These are phyloP conservation scores for Fissipunctia ypsillon DNA, from an alignment of 2,888 invertebrate species.

Conservation along the genomic window DNA sequence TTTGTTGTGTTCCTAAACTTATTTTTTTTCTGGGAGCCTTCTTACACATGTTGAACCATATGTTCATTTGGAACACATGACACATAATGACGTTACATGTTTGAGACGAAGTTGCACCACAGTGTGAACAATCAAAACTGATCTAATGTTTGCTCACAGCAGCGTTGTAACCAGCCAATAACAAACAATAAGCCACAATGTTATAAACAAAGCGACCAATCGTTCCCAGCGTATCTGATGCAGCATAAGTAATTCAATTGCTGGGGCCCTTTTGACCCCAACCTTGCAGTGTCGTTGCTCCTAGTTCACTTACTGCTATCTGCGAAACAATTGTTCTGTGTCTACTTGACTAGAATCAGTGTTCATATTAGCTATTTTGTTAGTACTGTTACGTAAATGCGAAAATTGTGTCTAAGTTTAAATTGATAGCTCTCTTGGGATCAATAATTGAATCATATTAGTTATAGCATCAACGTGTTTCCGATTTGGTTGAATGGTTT, in stretches of 20 bases:
- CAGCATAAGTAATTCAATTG: slow-evolving; percentile 74
- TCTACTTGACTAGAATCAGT: slow-evolving; percentile 26
- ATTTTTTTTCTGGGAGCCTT: background rate
- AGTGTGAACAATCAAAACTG: slow-evolving; percentile 31
- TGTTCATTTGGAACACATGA: slow-evolving; percentile 13
- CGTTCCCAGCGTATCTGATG: slow-evolving; percentile 43
- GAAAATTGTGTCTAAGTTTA: background rate
- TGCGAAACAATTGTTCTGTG: slow-evolving; percentile 35
- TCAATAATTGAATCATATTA: slow-evolving; percentile 3
- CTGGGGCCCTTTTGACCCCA: slow-evolving; percentile 79
- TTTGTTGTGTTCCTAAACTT: slow-evolving; percentile 21
- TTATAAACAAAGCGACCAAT: slow-evolving; percentile 56
- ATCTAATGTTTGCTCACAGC: slow-evolving; percentile 32
- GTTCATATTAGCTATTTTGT: slow-evolving; percentile 11
- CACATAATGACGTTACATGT: slow-evolving; percentile 20
- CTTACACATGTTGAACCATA: background rate
- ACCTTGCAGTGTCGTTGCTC: slow-evolving; percentile 83
- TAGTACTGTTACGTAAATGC: background rate
- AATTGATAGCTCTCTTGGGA: slow-evolving; percentile 4
- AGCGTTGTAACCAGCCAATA: slow-evolving; percentile 39
- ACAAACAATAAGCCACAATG: slow-evolving; percentile 64
- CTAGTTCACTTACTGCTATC: slow-evolving; percentile 53
- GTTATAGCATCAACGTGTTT: background rate
- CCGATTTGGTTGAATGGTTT: background rate
- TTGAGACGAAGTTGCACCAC: slow-evolving; percentile 15